Evolutionary conservation across 1,140 invertebrate species (phyloP), one percentile per base, ranked within the genome.

Genomic region (Dreissena rostriformis): DNA sequence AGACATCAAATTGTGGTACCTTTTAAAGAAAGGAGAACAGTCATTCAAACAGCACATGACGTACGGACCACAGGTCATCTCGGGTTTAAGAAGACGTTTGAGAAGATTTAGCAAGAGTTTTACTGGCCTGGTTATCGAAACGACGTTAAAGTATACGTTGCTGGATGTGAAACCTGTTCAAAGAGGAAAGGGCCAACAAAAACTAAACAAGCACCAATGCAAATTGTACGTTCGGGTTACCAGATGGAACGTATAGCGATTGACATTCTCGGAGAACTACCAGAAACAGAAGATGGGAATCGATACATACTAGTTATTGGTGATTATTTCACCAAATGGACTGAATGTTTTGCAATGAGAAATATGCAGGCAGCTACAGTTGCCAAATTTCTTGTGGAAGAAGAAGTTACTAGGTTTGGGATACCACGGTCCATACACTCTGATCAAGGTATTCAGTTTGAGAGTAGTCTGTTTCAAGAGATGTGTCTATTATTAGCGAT

Each of bases 321-420:
- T 8, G 83, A 87, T 28, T 79, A 80, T 63, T 78, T 70, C 39
- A 85, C 74, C 15, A 85, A 87, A 70, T 85, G 86, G 86, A 85
- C 80, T 11, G 83, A 87, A 53, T 29, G 53, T 7, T 82, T 81
- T 65, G 22, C 86, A 15, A 66, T 86, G 67, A 53, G 52, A 17
- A 84, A 84, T 63, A 84, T 39, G 2, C 2, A 39, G 39, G 39
- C 39, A n/a, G n/a, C n/a, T n/a, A n/a, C n/a, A n/a, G n/a, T 39
- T 8, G 39, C 2, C 2, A 39, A 8, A 8, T 39, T 39, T 2
- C 39, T 39, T 5, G 2, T 39, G 39, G 39, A 39, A 39, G 8
- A 39, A 5, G 39, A 5, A 39, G 8, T 39, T 5, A 8, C 39
- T 5, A 39, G 39, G 8, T 39, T 39, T 39, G 39, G 39, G 8